Evolutionary conservation across 1,140 invertebrate species (phyloP), one percentile per base, ranked within the genome.

Genomic region (Lasioglossum baleicum): DNA sequence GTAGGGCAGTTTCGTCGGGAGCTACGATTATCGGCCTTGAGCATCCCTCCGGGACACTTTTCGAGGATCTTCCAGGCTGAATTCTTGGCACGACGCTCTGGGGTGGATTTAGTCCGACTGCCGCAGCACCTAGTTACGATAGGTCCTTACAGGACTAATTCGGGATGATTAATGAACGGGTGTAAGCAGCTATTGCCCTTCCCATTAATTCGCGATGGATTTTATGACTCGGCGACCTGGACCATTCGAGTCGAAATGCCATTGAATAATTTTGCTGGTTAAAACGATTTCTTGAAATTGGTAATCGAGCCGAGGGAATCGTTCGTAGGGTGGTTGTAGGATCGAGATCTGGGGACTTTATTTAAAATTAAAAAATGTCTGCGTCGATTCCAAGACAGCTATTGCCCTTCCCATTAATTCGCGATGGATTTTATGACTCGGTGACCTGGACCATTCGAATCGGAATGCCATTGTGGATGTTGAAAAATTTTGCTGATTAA

Each of bases 1-100:
- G 74, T 80, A 88, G 86, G 87, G 65, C 73, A 88, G 82, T 81
- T 80, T 75, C 51, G 63, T 63, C 44, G 58, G 53, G 61, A 66
- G 65, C 78, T 42, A 69, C 73, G 84, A 78, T 87, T 79, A 80
- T 69, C 72, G 31, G 22, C 58, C 48, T 67, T 40, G 73, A 81
- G 64, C 51, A 51, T 64, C 75, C 72, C 72, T 77, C 11, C 11
- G 80, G 80, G 77, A 81, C 65, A 63, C 71, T 84, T 81, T 42
- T 51, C 20, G 17, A 75, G 74, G 53, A 72, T 48, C 61, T 73
- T 65, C 20, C 13, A 35, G 8, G 10, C 22, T 22, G 48, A 48
- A 73, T 66, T 79, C 76, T 65, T 66, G 70, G 22, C 61, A 58
- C 7, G 26, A 4, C 68, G 11, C 40, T 5, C 1, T 11, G 35